phyloP scores from a whole-genome alignment of 2,888 invertebrate genomes.

The Nematopogon swammerdamellus region DNA sequence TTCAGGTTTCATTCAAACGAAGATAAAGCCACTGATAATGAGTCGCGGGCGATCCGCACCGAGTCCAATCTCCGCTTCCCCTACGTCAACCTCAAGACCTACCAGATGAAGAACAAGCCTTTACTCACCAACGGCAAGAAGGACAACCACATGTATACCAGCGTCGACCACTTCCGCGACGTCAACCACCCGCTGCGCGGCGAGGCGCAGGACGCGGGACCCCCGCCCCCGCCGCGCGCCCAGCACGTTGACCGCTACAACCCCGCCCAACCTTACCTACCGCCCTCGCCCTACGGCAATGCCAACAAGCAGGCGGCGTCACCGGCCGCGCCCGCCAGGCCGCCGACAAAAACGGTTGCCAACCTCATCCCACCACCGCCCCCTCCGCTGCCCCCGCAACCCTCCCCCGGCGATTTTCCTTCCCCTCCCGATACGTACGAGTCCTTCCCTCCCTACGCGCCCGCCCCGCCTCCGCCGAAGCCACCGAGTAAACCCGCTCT shows the following conservation, averaged over 20 bases:
- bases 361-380: conserved; percentile 37
- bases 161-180: conserved; percentile 33
- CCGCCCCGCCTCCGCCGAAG: conserved; percentile 12
- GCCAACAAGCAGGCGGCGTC: conserved; percentile 15
- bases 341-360: conserved; percentile 24
- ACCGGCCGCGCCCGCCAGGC: conserved; percentile 9
- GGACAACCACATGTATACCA: conserved; percentile 30
- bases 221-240: conserved; percentile 20
- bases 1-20: conserved; percentile 37
- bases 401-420: conserved; percentile 27
- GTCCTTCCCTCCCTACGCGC: conserved; percentile 40
- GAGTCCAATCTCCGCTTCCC: conserved; percentile 41
- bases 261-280: conserved; percentile 48
- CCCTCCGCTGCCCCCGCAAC: conserved; percentile 22
- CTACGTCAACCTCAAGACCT: conserved; percentile 42
- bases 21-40: conserved; percentile 41
- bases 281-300: conserved; percentile 27
- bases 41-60: conserved; percentile 43
- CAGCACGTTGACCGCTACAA: conserved; percentile 49
- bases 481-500: conserved; percentile 12
- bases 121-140: conserved; percentile 23
- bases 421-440: conserved; percentile 36
- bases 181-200: conserved; percentile 37
- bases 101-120: conserved; percentile 35
- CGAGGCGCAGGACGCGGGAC: conserved; percentile 34